Base-by-base conservation (phyloP, 1,140 invertebrate species). In the Drosophila sp. region DNA sequence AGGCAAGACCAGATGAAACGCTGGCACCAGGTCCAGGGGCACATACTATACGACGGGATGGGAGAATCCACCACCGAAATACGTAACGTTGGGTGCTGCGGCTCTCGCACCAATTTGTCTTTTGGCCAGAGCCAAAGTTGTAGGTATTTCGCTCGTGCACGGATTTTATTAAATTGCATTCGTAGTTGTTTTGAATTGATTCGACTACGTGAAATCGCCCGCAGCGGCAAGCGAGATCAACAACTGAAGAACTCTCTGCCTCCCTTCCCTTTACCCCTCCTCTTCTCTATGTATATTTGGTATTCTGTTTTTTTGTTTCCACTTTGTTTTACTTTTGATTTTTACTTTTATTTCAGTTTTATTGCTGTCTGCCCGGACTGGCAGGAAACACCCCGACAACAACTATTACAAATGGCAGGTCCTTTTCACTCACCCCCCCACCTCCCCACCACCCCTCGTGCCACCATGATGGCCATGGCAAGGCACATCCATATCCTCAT, bases 111-210 rank as follows among this genome's bases (percentile, higher is more conserved):
- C 62, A 55, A 54, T 44, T n/a, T 54, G 55, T 29, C 66, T 60
- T 62, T 69, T 62, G 66, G 66, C 79, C 80, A 87, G 79, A 70
- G 67, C 79, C 79, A 89, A 79, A 7, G 17, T 23, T 35, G 33
- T 35, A 8, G 33, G 66, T 80, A 77, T 63, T 85, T 82, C 70
- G 71, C 76, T 69, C 79, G 80, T 79, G 80, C 83, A 89, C 89
- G 90, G 84, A 91, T 91, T 86, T 91, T 91, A 91, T 91, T 91
- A 91, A 91, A 91, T 91, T 91, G 89, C 89, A 91, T 91, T 90
- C 89, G 89, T 82, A 90, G 89, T 89, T 91, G 80, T 90, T 91
- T 91, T 90, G 85, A 91, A 91, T 91, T 91, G 89, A 82, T 83
- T 91, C 76, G 72, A 80, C 76, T 78, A 89, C 72, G 72, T 87